Conservation (phyloP, 2,888 invertebrate species). For the Mimas tiliae region DNA sequence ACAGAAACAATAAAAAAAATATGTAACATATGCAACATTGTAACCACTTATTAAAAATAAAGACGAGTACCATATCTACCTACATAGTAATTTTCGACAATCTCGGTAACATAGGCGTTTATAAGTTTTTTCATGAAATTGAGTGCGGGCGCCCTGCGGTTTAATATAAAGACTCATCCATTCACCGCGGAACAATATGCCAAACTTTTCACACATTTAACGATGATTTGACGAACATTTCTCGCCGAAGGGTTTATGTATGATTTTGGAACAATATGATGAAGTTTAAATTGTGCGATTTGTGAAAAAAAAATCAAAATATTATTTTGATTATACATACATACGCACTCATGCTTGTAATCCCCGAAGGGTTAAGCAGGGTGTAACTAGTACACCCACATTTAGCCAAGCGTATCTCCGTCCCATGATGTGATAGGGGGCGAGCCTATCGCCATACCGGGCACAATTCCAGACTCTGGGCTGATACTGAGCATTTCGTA, state of each 20-base stretch:
- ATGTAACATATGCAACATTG: too few species aligned
- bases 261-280: background rate
- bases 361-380: too few species aligned
- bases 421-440: too few species aligned
- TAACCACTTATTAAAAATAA: too few species aligned
- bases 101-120: conserved; percentile 48
- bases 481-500: too few species aligned
- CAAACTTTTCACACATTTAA: conserved; percentile 63
- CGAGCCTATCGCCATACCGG: too few species aligned
- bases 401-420: too few species aligned
- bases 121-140: conserved; percentile 78
- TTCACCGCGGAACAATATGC: conserved; percentile 65
- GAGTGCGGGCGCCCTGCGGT: conserved; percentile 66
- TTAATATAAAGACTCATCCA: conserved; percentile 78
- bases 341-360: too few species aligned
- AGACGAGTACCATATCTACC: conserved; percentile 50
- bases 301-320: background rate
- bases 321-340: too few species aligned
- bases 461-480: too few species aligned
- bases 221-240: conserved; percentile 1
- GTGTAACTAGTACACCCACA: too few species aligned
- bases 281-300: background rate
- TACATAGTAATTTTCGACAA: conserved; percentile 29
- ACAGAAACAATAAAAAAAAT: too few species aligned
- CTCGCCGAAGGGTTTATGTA: background rate